phyloP scores from a whole-genome alignment of 2,113 vertebrate genomes.

The Heptranchias perlo region DNA sequence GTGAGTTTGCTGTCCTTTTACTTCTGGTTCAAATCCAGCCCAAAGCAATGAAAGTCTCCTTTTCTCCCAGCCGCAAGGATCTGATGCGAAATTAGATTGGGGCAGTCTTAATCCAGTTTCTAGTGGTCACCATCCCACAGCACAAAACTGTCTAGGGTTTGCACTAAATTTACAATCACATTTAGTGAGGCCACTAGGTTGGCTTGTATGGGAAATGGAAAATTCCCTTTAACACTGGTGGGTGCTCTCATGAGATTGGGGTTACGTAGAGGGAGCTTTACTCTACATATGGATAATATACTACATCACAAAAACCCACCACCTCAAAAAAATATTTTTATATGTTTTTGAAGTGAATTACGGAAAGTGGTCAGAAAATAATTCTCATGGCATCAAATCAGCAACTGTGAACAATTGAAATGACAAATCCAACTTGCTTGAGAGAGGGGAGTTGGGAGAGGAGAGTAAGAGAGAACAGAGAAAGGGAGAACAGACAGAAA shows the following conservation, averaged over 20 bases:
- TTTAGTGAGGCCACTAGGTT: neutral
- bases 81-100: neutral
- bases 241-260: neutral
- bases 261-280: neutral
- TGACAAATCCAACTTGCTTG: neutral
- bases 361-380: neutral
- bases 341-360: neutral
- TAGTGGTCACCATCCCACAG: neutral
- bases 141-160: neutral
- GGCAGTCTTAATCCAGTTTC: neutral
- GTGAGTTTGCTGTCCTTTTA: neutral
- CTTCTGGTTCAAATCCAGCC: neutral
- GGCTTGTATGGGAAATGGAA: neutral
- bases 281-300: neutral
- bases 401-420: neutral
- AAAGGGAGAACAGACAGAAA: too few relatives aligned
- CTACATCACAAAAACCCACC: neutral
- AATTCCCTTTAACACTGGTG: neutral
- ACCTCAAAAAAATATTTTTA: neutral
- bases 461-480: neutral
- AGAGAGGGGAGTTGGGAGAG: neutral
- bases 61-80: neutral
- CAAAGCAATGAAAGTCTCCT: neutral
- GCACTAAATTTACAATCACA: neutral
- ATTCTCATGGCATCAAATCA: neutral